Percentiles rank a stretch among this genome's conserved stretches.
phyloP scores from a whole-genome alignment of 2,113 vertebrate genomes.

The Pavo muticus region DNA sequence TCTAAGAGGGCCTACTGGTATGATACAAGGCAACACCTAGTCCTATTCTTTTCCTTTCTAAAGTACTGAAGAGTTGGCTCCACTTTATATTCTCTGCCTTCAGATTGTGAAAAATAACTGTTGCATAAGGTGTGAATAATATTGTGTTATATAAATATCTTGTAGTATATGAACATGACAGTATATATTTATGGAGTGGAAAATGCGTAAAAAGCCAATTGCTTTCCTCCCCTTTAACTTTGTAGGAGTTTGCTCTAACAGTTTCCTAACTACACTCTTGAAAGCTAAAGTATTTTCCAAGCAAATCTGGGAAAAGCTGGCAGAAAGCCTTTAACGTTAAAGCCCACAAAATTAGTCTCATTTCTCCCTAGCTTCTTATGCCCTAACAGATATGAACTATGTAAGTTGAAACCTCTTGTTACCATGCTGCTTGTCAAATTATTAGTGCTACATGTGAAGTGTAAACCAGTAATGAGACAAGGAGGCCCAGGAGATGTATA shows the following conservation, averaged over 20 bases:
- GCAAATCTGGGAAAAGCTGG: not conserved
- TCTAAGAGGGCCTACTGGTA: not conserved
- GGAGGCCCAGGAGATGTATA: not conserved
- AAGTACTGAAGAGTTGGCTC: not conserved
- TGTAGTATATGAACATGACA: constrained; percentile 22
- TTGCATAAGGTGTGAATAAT: constrained; percentile 35
- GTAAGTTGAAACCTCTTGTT: not conserved
- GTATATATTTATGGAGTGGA: constrained; percentile 1
- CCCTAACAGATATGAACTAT: not conserved
- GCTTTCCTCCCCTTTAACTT: constrained; percentile 6
- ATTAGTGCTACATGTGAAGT: not conserved
- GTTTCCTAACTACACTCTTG: constrained; percentile 13
- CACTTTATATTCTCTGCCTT: constrained; percentile 12
- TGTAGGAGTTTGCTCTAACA: not conserved
- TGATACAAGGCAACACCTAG: not conserved
- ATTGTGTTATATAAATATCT: constrained; percentile 31
- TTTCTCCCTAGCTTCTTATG: constrained; percentile 10
- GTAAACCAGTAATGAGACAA: not conserved
- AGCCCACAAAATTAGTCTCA: not conserved
- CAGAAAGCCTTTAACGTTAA: not conserved
- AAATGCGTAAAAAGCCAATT: constrained; percentile 7
- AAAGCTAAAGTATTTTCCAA: not conserved
- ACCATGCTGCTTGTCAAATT: constrained; percentile 24
- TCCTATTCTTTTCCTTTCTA: not conserved
- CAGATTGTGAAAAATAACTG: not conserved